These are phyloP conservation scores for Parnassius mnemosyne DNA, from an alignment of 2,888 invertebrate genomes.

Conservation along the genomic window DNA sequence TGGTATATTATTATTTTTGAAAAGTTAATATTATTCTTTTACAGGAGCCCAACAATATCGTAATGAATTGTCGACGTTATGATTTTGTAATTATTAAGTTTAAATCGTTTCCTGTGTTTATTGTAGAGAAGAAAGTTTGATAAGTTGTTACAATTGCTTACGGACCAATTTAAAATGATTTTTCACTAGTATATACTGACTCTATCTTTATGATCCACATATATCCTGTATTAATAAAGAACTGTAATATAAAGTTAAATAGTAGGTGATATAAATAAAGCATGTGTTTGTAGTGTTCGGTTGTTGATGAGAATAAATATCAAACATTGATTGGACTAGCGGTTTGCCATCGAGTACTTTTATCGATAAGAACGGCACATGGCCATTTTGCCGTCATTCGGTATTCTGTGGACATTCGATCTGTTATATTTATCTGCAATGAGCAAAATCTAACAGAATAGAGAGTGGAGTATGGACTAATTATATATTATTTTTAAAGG, in stretches of 20 bases:
- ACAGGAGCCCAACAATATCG: no score
- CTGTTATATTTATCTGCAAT: conserved; percentile 9
- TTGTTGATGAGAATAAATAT: conserved; percentile 3
- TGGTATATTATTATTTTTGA: no score
- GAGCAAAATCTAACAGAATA: not conserved
- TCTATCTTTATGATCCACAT: conserved; percentile 15
- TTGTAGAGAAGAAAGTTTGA: conserved; percentile 9
- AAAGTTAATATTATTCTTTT: no score
- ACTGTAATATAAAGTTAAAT: conserved; percentile 20
- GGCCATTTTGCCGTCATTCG: conserved; percentile 21
- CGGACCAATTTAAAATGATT: conserved; percentile 2
- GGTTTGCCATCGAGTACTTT: conserved; percentile 2
- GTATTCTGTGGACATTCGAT: conserved; percentile 5
- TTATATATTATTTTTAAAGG: no score
- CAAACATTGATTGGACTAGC: not conserved
- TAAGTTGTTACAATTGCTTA: not conserved
- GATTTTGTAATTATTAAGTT: no score
- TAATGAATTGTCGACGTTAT: no score
- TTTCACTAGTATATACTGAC: conserved; percentile 1
- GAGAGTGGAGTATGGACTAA: no score
- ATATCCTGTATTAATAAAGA: conserved; percentile 12
- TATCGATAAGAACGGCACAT: conserved; percentile 20
- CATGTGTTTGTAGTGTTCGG: conserved; percentile 7
- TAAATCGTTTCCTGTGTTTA: not conserved
- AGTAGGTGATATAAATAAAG: conserved; percentile 13